Evolutionary conservation across 1,140 invertebrate species (phyloP), one percentile per base, ranked within the genome.

Genomic region (Drosophila albomicans): DNA sequence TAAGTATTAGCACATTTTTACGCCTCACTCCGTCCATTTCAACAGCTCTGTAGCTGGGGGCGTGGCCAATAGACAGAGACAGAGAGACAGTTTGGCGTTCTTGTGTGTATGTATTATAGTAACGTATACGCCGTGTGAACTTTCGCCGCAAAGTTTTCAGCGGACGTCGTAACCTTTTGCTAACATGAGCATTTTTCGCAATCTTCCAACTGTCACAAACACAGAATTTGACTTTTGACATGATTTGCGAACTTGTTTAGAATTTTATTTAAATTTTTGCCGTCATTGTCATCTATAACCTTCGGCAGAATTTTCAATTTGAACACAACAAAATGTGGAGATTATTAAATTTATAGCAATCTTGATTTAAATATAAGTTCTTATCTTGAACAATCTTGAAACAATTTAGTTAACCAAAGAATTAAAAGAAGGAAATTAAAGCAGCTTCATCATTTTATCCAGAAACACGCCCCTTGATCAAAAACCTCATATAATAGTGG

Each of bases 151-250:
- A 66, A 84, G 41, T 38, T 65, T 70, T n/a, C 35, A 30, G 13
- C 58, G 43, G 41, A 58, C 41, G 61, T 61, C 61, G 52, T 61
- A 76, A 82, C 79, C 79, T 82, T 65, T 76, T 20, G 41, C 61
- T n/a, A 69, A 61, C 43, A 64, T 63, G 52, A 52, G 68, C 41
- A 79, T 79, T 81, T 86, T 86, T 79, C 46, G 75, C 79, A 79
- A 86, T 86, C 65, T 86, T 63, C 67, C 45, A 86, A 77, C 69
- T 87, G 82, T 87, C 82, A 87, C 71, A 70, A 74, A 51, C 81
- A 84, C 41, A 35, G 78, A 81, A 79, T 61, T 86, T 68, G 75
- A 75, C 79, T 77, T 79, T 82, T 74, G 63, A 70, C 65, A 62
- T 49, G 46, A 74, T 70, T 51, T 56, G 25, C 58, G 43, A 62